Evolutionary conservation across 2,113 vertebrate genomes (phyloP).

Genomic region (Mormyrus lacerda): DNA sequence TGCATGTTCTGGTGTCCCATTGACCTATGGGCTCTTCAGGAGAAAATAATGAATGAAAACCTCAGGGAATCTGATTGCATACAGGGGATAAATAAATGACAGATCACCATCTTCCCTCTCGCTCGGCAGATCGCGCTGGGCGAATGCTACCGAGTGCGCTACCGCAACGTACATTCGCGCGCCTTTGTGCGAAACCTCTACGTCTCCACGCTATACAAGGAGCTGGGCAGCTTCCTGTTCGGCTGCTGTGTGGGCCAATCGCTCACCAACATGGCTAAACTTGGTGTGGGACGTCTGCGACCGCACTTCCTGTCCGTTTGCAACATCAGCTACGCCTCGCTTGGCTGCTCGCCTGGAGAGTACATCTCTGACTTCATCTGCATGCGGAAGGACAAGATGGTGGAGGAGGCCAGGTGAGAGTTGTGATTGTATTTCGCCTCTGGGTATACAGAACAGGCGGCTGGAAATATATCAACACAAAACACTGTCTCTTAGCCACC

Average conservation of each 20-base stretch:
- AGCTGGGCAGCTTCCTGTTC: constrained; percentile 72
- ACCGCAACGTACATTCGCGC: constrained; percentile 40
- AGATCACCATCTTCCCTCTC: neutral
- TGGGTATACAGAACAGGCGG: neutral
- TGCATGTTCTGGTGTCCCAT: neutral
- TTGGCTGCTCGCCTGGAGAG: constrained; percentile 46
- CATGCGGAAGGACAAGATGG: constrained; percentile 31
- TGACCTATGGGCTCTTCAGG: neutral
- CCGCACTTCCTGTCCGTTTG: constrained; percentile 66
- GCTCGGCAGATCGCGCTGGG: constrained; percentile 57
- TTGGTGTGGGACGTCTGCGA: constrained; percentile 61
- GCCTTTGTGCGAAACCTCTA: constrained; percentile 55
- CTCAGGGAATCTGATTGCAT: neutral
- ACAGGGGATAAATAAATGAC: neutral
- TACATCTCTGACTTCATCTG: constrained; percentile 52
- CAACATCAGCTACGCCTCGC: constrained; percentile 52
- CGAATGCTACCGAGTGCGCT: constrained; percentile 56
- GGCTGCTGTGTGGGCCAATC: constrained; percentile 69
- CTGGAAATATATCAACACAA: neutral
- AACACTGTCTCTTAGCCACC: neutral
- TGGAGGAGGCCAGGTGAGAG: constrained; percentile 56
- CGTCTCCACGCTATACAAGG: constrained; percentile 64
- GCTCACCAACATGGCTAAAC: constrained; percentile 67
- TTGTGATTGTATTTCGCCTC: neutral
- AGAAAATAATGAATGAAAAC: neutral